A percentile compares a stretch with the other conserved stretches of the same genome.
Evolutionary conservation across 2,888 invertebrate genomes (phyloP).

Genomic region (Drosophila eohydei): DNA sequence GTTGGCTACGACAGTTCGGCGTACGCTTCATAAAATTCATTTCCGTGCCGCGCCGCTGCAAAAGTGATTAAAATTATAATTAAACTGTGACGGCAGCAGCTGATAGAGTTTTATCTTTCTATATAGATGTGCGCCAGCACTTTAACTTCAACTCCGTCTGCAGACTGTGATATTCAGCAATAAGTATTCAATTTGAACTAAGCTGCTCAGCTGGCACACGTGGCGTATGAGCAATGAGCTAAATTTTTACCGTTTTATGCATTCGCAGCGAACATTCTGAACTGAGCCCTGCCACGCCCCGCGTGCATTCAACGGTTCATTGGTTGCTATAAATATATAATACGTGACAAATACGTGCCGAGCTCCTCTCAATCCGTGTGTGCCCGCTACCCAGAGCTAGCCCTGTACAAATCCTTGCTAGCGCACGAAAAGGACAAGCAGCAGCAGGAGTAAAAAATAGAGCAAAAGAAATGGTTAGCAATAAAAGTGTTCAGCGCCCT

Average conservation of each 20-base stretch:
- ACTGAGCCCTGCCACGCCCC: not conserved
- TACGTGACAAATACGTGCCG: slow-evolving; percentile 80
- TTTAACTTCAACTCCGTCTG: not conserved
- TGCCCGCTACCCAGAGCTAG: slow-evolving; percentile 13
- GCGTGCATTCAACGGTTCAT: slow-evolving; percentile 79
- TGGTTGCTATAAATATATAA: slow-evolving; percentile 80
- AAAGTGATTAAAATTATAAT: slow-evolving; percentile 80
- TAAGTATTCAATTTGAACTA: slow-evolving; percentile 75
- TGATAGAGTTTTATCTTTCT: slow-evolving; percentile 43
- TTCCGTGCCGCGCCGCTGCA: slow-evolving; percentile 76
- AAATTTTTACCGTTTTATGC: slow-evolving; percentile 66
- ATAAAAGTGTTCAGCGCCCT: slow-evolving; percentile 78
- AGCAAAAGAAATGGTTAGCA: slow-evolving; percentile 73
- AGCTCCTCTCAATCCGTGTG: slow-evolving; percentile 74
- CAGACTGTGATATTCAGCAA: slow-evolving; percentile 32
- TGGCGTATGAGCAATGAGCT: slow-evolving; percentile 74
- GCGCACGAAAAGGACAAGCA: slow-evolving; percentile 44
- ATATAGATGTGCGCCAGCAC: slow-evolving; percentile 4
- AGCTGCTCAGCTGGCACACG: slow-evolving; percentile 59
- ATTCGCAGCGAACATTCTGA: slow-evolving; percentile 42
- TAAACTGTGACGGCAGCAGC: slow-evolving; percentile 75
- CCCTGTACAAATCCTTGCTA: slow-evolving; percentile 71
- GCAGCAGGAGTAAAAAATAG: not conserved
- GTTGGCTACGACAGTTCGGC: slow-evolving; percentile 79
- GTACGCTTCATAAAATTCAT: slow-evolving; percentile 80